Percentiles rank a stretch among this genome's conserved stretches.
phyloP scores from a whole-genome alignment of 1,140 invertebrate species.

The Nylanderia fulva region DNA sequence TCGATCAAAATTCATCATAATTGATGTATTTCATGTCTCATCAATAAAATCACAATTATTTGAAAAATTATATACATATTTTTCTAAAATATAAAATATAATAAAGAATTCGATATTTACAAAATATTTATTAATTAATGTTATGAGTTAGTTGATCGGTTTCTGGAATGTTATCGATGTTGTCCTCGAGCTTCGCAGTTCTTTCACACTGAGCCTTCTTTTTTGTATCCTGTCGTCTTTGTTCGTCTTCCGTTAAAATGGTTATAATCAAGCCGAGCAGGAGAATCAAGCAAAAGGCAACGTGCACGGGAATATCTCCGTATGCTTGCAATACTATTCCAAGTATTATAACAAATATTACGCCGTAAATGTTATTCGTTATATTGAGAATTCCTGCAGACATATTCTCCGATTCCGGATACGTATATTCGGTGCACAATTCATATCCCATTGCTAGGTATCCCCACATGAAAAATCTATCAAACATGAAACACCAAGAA shows the following conservation, averaged over 20 bases:
- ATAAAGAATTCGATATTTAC: not conserved
- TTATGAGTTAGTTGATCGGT: not conserved
- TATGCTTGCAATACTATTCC: conserved; percentile 75
- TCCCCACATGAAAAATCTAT: conserved; percentile 91
- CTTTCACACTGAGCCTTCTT: conserved; percentile 60
- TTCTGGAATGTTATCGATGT: conserved; percentile 5
- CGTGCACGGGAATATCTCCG: conserved; percentile 79
- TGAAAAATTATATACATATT: not conserved
- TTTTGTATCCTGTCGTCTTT: conserved; percentile 84
- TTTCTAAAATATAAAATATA: no score
- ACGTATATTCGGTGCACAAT: conserved; percentile 91
- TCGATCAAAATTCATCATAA: no score
- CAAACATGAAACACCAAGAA: not conserved
- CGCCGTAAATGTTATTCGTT: conserved; percentile 88
- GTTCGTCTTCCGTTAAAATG: conserved; percentile 86
- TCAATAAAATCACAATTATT: not conserved
- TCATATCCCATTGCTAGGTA: conserved; percentile 92
- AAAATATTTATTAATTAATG: not conserved
- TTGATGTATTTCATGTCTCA: no score
- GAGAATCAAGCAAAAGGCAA: conserved; percentile 82
- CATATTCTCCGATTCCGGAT: conserved; percentile 90
- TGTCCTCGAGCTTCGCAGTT: conserved; percentile 21
- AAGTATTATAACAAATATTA: conserved; percentile 84
- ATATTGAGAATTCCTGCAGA: conserved; percentile 90
- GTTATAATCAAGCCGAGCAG: conserved; percentile 86